Evolutionary conservation across 2,797 vertebrate genomes (phyloP), one percentile per base, ranked within the genome.

Genomic region (Bovichtus diacanthus): DNA sequence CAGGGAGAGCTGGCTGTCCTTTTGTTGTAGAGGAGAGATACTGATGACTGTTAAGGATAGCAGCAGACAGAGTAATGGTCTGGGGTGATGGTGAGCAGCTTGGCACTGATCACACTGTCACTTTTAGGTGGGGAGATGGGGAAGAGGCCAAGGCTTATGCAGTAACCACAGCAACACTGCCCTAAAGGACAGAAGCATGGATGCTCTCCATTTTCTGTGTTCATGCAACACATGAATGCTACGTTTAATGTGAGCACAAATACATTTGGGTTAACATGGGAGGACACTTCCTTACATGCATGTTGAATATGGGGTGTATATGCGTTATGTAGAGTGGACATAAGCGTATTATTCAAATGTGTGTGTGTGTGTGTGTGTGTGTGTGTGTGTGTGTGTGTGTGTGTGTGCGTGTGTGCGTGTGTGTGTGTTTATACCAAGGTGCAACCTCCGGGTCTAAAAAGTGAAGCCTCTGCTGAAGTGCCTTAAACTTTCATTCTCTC

Each of bases 11-110:
- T 78, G 86, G 77, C 85, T 89, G 88, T 85, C 87, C 81, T 87
- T 81, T 85, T 73, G 78, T 69, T 74, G 78, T 39, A 78, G 71
- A 88, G 87, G 82, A 87, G 78, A 90, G 74, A 72, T 67, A 64
- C 66, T 82, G 85, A 84, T 83, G 87, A 65, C 81, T 83, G 71
- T 80, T 88, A 71, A 80, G 76, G 76, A 81, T 44, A 78, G 81
- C 65, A 70, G 85, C 78, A 85, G 88, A 88, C 76, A 90, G 80
- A 86, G 77, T 81, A 85, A 88, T 87, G 78, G 82, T 83, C 65
- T 73, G 31, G 65, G 74, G 79, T 86, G 87, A 87, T 61, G 65
- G 67, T 53, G 50, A 85, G 80, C 82, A 49, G 60, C 77, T 84
- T 83, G 71, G 70, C 64, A 55, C 71, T 68, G 80, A 87, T 87